Evolutionary conservation across 2,888 invertebrate genomes (phyloP).

Genomic region (Drosophila eohydei): DNA sequence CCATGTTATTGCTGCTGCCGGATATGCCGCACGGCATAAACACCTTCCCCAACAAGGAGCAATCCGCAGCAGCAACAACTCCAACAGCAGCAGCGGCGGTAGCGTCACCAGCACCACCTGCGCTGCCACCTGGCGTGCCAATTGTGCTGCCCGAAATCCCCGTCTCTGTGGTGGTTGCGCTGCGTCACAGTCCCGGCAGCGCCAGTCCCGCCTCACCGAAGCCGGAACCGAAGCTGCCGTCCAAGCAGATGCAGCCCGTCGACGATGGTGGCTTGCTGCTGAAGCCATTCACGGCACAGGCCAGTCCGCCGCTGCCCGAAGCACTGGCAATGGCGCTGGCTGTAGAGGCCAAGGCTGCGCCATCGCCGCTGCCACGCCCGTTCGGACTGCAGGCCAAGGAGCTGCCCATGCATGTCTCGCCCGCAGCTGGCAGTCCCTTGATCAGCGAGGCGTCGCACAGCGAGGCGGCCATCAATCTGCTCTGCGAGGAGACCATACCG

Average conservation of each 20-base stretch:
- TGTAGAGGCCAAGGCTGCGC: slow-evolving; percentile 10
- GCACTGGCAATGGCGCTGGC: background rate
- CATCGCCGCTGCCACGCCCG: slow-evolving; percentile 37
- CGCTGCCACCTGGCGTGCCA: slow-evolving; percentile 63
- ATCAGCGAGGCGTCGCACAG: slow-evolving; percentile 74
- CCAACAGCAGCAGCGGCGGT: background rate
- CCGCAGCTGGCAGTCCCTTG: slow-evolving; percentile 54
- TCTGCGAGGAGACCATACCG: slow-evolving; percentile 96
- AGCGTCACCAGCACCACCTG: background rate
- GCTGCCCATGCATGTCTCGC: slow-evolving; percentile 36
- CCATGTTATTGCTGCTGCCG: slow-evolving; percentile 37
- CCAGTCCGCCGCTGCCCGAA: slow-evolving; percentile 19
- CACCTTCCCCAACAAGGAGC: slow-evolving; percentile 15
- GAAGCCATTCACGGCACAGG: slow-evolving; percentile 15
- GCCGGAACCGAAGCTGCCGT: slow-evolving; percentile 15
- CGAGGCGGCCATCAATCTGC: slow-evolving; percentile 89
- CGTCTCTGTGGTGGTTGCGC: slow-evolving; percentile 76
- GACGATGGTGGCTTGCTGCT: slow-evolving; percentile 34
- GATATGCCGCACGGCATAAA: slow-evolving; percentile 16
- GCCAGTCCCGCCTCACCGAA: slow-evolving; percentile 43
- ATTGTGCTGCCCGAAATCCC: slow-evolving; percentile 80
- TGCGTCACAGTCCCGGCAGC: slow-evolving; percentile 59
- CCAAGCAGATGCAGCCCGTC: background rate
- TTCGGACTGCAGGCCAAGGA: slow-evolving; percentile 49
- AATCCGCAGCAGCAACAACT: slow-evolving; percentile 9